Percentiles rank a stretch among this genome's conserved stretches.
Evolutionary conservation across 2,797 vertebrate genomes (phyloP).

Genomic region (Ptychadena robeensis): DNA sequence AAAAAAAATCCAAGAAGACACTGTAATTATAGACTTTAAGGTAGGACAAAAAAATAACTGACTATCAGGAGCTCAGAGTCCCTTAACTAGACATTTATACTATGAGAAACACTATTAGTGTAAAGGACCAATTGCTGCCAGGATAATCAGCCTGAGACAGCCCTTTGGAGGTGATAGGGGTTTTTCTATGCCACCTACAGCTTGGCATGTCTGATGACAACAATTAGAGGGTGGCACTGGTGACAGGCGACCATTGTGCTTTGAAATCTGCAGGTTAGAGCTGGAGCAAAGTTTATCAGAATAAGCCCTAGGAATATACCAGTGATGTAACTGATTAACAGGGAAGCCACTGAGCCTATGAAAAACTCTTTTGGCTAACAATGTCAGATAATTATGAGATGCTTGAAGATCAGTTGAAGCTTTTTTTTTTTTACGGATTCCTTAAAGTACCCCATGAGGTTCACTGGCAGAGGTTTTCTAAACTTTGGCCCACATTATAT

Average conservation of each 20-base stretch:
- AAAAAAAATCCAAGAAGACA: constrained; percentile 72
- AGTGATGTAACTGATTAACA: constrained; percentile 20
- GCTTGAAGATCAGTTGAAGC: constrained; percentile 29
- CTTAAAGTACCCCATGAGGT: constrained; percentile 35
- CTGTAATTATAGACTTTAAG: constrained; percentile 75
- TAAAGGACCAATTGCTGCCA: constrained; percentile 72
- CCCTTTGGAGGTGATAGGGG: constrained; percentile 67
- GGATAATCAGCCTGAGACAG: constrained; percentile 66
- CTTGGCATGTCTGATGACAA: constrained; percentile 61
- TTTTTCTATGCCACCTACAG: constrained; percentile 64
- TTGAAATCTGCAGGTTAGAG: constrained; percentile 34
- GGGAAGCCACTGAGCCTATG: constrained; percentile 33
- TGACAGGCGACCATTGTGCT: constrained; percentile 39
- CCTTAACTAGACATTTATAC: constrained; percentile 77
- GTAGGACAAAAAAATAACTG: constrained; percentile 63
- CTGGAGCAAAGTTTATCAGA: constrained; percentile 35
- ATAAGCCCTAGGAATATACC: constrained; percentile 13
- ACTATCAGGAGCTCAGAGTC: constrained; percentile 78
- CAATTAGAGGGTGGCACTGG: constrained; percentile 59
- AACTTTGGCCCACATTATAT: constrained; percentile 73
- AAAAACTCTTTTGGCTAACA: constrained; percentile 23
- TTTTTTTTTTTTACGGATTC: constrained; percentile 23
- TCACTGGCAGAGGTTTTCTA: constrained; percentile 66
- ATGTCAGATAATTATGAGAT: constrained; percentile 32
- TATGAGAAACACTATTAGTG: constrained; percentile 71